Base-by-base conservation (phyloP, 2,113 vertebrate species). In the Hippopotamus amphibius region DNA sequence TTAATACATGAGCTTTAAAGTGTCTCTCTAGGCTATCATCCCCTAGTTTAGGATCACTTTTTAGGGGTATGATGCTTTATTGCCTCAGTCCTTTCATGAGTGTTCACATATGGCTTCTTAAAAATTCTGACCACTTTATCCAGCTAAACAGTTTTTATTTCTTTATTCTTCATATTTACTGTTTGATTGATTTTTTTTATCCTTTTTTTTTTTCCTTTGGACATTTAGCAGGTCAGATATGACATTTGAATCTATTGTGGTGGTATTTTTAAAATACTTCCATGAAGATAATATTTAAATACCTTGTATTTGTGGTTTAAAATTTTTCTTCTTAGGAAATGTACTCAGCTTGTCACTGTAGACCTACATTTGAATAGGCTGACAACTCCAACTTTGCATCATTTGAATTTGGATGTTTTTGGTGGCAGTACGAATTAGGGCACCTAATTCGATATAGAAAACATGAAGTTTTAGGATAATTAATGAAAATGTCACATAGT, bases 381-480 rank as follows among this genome's bases (percentile, higher is more conserved):
- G 21, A 86, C 46, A 86, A 57, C 46, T 79, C 24, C 16, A 91
- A 30, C n/a, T 92, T 93, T 87, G 37, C 92, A 46, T 79, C 28
- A 77, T 89, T 96, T 68, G 28, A 96, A 79, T 88, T 91, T 86
- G 41, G 28, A 85, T 96, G 53, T 55, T 91, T 94, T 94, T 87
- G 89, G 17, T 59, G 69, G 41, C 8, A 19, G 22, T 91, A 37
- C 46, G 88, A 71, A 57, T 53, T 57, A 89, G 37, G 37, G 33
- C 59, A 22, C 26, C 19, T 81, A 66, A 76, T 76, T 94, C 43
- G 43, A 2, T 88, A 28, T 85, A 68, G 79, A 94, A 96, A 90
- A 69, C 46, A 79, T 53, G 53, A 86, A 63, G 83, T 87, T 90
- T 95, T 46, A 90, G 41, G 15, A 41, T n/a, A 55, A 43, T 81